Base-by-base conservation (phyloP, 1,140 invertebrate species). In the Trachymyrmex septentrionalis region DNA sequence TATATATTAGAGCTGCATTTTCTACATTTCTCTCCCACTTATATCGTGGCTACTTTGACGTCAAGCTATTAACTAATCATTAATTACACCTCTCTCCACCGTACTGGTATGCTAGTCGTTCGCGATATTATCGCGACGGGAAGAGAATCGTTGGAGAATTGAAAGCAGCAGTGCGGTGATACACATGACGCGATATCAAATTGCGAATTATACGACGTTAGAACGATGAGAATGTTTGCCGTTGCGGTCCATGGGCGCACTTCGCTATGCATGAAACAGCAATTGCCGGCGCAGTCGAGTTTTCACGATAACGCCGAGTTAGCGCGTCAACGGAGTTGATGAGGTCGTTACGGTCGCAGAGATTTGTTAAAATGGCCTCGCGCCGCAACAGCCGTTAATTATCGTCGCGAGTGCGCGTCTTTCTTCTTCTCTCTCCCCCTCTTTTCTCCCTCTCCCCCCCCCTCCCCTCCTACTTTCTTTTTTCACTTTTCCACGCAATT, bases 221-320 rank as follows among this genome's bases (percentile, higher is more conserved):
- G 75, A 78, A 85, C 30, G 82, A 78, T 77, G 71, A 85, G 76
- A 85, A 85, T 85, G 73, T 85, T 78, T 78, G 81, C 34, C 57
- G 81, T 76, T 66, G 73, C 73, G 82, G 72, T 66, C 44, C 81
- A 53, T n/a, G 38, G 61, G 19, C 69, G 55, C 38, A 48, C 73
- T 85, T 85, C 50, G 82, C 82, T 78, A 85, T 85, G 82, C 82
- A 85, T 85, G 82, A 85, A 85, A 85, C 82, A 67, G 82, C 82
- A 78, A 85, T 85, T 78, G 82, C 73, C 63, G 59, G 73, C 48
- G 71, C 72, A 50, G 73, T 61, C 82, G 72, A 85, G 82, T 85
- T 85, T 85, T 78, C 82, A 48, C 73, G 82, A 85, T 85, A 85
- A 85, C 82, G 73, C 73, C 69, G 80, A 78, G 82, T 85, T 77